These are phyloP conservation scores for Aphelocoma coerulescens DNA, from an alignment of 2,113 vertebrate genomes.

Conservation along the genomic window DNA sequence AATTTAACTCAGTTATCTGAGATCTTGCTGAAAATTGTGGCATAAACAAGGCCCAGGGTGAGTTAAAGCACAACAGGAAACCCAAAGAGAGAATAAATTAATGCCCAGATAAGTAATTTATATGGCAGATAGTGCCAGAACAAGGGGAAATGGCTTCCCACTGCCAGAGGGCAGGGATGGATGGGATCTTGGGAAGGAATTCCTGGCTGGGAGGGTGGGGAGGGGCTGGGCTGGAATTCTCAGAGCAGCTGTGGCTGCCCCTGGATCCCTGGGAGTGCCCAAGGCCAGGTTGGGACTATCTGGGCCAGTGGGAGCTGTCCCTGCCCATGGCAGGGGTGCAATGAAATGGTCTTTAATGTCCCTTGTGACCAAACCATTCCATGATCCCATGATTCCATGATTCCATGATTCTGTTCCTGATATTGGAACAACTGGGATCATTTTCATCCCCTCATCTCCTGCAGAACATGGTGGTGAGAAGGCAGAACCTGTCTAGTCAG, in stretches of 20 bases:
- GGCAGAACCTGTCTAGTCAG: neutral
- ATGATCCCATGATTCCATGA: neutral
- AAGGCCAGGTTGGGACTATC: neutral
- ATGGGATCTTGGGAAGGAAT: neutral
- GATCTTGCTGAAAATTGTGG: neutral
- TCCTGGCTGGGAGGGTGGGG: accelerated
- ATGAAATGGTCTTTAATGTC: neutral
- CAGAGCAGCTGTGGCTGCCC: neutral
- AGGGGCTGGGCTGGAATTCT: neutral
- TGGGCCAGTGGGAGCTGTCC: neutral
- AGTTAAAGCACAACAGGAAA: neutral
- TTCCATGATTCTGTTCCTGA: neutral
- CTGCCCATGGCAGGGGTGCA: neutral
- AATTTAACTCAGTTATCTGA: neutral
- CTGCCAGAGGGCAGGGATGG: neutral
- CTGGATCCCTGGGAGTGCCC: neutral
- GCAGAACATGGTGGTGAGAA: neutral
- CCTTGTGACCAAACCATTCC: too few species aligned
- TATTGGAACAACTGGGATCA: neutral
- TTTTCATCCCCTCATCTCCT: neutral
- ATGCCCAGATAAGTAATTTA: neutral
- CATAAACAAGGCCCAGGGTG: neutral
- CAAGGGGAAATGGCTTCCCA: accelerated
- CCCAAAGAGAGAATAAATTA: neutral
- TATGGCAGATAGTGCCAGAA: neutral